Evolutionary conservation across 2,797 vertebrate species (phyloP).

Genomic region (Typhlichthys eigenmanni): DNA sequence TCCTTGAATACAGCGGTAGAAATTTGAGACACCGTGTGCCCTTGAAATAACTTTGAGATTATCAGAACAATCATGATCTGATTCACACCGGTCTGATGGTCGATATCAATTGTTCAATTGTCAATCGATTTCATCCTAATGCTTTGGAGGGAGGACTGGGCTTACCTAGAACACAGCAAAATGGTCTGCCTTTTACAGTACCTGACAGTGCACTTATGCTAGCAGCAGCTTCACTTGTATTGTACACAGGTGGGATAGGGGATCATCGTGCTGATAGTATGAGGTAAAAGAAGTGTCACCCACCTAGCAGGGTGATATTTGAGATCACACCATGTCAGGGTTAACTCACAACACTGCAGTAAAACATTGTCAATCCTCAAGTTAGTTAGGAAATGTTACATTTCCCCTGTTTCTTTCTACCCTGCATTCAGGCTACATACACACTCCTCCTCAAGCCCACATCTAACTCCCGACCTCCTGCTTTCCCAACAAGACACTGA

Average conservation of each 20-base stretch:
- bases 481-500: slow-evolving; percentile 57
- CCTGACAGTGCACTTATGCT: too few species aligned
- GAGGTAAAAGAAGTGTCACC: too few species aligned
- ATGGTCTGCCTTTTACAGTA: too few species aligned
- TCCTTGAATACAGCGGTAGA: background rate
- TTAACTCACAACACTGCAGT: slow-evolving; percentile 12
- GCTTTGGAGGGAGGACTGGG: too few species aligned
- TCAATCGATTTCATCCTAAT: too few species aligned
- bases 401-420: slow-evolving; percentile 8
- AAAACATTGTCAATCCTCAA: background rate
- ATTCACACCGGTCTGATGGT: too few species aligned
- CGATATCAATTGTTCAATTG: too few species aligned
- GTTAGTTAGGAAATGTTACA: background rate
- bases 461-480: slow-evolving; percentile 30
- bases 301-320: background rate
- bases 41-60: background rate
- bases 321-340: background rate
- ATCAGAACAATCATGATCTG: too few species aligned
- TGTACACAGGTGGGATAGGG: too few species aligned
- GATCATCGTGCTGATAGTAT: too few species aligned
- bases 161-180: too few species aligned
- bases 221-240: too few species aligned
- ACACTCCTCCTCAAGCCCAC: slow-evolving; percentile 19
- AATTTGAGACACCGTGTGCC: background rate
- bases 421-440: background rate